phyloP scores from a whole-genome alignment of 2,888 invertebrate species.

The Tineola bisselliella region DNA sequence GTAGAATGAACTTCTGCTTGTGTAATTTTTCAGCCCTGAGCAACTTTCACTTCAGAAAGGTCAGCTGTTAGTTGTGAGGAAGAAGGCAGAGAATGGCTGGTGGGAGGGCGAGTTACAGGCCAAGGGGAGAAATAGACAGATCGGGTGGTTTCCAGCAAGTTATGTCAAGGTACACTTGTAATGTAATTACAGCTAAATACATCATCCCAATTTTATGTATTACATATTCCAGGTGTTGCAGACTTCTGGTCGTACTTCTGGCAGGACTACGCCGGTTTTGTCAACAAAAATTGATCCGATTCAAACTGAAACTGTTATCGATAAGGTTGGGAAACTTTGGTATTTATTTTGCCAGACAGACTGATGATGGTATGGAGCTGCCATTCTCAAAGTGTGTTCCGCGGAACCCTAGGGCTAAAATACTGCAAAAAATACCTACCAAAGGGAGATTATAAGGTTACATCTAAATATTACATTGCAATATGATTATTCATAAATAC shows the following conservation, averaged over 20 bases:
- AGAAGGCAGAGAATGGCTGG: constrained; percentile 98
- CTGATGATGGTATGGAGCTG: too few relatives aligned
- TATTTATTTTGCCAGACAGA: too few relatives aligned
- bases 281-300: constrained; percentile 72
- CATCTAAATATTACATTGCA: too few relatives aligned
- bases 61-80: constrained; percentile 94
- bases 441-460: too few relatives aligned
- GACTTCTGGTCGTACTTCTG: constrained; percentile 74
- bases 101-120: constrained; percentile 99
- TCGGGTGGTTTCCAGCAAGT: constrained; percentile 99
- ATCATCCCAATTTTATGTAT: too few relatives aligned
- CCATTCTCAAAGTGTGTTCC: too few relatives aligned
- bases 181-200: too few relatives aligned
- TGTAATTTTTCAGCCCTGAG: constrained; percentile 72
- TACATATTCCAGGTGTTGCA: constrained; percentile 51
- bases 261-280: constrained; percentile 78
- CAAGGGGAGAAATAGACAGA: constrained; percentile 87
- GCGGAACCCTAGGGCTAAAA: too few relatives aligned
- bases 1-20: not conserved
- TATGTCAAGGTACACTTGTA: constrained; percentile 92
- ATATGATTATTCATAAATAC: too few relatives aligned
- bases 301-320: constrained; percentile 54
- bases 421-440: too few relatives aligned
- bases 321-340: too few relatives aligned
- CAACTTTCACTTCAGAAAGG: constrained; percentile 91